Base-by-base conservation (phyloP, 2,797 vertebrate genomes). In the Falco rusticolus region DNA sequence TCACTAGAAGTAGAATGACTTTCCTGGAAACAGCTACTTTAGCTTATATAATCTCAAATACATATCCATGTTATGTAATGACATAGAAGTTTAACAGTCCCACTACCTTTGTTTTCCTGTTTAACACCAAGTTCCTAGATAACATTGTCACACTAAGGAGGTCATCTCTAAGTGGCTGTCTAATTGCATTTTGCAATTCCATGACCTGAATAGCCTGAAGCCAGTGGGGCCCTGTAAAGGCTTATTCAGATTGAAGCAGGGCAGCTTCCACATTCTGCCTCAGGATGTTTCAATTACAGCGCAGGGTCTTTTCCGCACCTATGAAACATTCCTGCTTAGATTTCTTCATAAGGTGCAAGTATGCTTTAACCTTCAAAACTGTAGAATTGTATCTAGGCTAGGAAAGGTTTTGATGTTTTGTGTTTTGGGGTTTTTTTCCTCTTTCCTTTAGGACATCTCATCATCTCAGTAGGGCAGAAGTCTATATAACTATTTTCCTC, bases 131-230 rank as follows among this genome's bases (percentile, higher is more conserved):
- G 28, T 91, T 95, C 74, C 84, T 94, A 83, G 82, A 87, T 25
- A 92, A 85, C 57, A 43, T 9, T 41, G 20, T 60, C 70, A 72
- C 39, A 26, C 21, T 53, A 91, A 93, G 79, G 59, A 85, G 66
- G 65, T 53, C 19, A 65, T 91, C 56, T 87, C 50, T 96, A 96
- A 94, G 54, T 75, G 76, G 34, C 41, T 91, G 59, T 89, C 77
- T 96, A 95, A 95, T 89, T 95, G 82, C 39, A 86, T 96, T 96
- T 94, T 80, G 74, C 79, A 92, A 12, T 70, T 94, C 56, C 31
- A 3, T 66, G 90, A 81, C 59, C 75, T 39, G 31, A 79, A 59
- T 31, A 53, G 34, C 91, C 87, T 66, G 51, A 71, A 95, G 84
- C 50, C 68, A 78, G 24, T 3, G 34, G 19, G 63, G n/a, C 16